A percentile compares a stretch with the other conserved stretches of the same genome.
Conservation (phyloP, 2,113 vertebrate genomes). For the Cebidichthys violaceus region DNA sequence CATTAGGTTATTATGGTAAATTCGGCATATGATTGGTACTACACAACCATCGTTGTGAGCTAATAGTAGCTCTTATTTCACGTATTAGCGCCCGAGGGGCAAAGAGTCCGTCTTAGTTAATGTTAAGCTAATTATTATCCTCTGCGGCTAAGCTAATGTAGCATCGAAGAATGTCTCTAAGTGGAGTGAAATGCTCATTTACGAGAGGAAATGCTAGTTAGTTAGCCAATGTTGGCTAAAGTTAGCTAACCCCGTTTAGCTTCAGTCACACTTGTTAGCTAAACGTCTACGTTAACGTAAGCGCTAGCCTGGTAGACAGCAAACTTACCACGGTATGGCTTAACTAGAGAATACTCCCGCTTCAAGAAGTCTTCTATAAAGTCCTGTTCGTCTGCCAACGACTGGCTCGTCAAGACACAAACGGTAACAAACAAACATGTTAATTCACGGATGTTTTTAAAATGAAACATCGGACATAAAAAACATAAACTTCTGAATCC, state of each 20-base stretch:
- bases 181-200: background rate
- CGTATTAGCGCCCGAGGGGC: background rate
- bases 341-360: slow-evolving; percentile 91
- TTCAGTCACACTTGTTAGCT: background rate
- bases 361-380: slow-evolving; percentile 92
- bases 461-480: slow-evolving; percentile 36
- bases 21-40: background rate
- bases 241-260: background rate
- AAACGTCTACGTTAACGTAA: background rate
- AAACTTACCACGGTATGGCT: slow-evolving; percentile 90
- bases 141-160: background rate
- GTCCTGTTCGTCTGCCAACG: slow-evolving; percentile 74
- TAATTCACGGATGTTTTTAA: slow-evolving; percentile 39
- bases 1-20: background rate
- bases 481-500: slow-evolving; percentile 22
- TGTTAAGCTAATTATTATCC: slow-evolving; percentile 51
- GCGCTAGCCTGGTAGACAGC: background rate
- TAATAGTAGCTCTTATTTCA: background rate
- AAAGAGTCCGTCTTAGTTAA: slow-evolving; percentile 46
- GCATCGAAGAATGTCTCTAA: no score
- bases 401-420: slow-evolving; percentile 42
- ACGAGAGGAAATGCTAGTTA: background rate
- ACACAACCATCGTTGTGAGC: background rate
- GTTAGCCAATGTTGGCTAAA: background rate
- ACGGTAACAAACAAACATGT: slow-evolving; percentile 54